Base-by-base conservation (phyloP, 2,888 invertebrate genomes). In the Thereva nobilitata region DNA sequence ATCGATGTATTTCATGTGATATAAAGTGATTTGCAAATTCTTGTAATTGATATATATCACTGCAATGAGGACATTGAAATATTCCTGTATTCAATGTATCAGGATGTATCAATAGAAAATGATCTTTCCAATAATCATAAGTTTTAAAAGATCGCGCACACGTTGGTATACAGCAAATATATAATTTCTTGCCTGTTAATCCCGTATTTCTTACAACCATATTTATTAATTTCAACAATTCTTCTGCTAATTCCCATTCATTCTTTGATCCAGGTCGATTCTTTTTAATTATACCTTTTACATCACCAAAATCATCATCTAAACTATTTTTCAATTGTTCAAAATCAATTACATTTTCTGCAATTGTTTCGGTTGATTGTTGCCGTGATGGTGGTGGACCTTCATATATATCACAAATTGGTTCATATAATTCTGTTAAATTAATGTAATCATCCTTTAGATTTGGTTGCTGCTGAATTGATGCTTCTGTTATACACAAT, bases 31-130 rank as follows among this genome's bases (percentile, higher is more conserved):
- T 10, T n/a, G 37, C 9, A 38, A 53, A 53, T 4, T 53, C 53
- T 1, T 10, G 10, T 12, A 53, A 4, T n/a, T 10, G 4, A 38
- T 4, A 10, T 3, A 8, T 6, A 6, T 53, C 10, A 38, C 12
- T 10, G 35, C 59, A 59, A n/a, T 38, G 23, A 9, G 61, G 61
- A 8, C 59, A 59, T 38, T 40, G 37, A 53, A n/a, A 38, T 38
- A 38, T 53, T 3, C 7, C 40, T 2, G 7, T 10, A 37, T 8
- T 4, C 10, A 40, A 23, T 8, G 4, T 50, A 4, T 50, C 50
- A 4, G 50, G 50, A 23, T 50, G 50, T 50, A 34, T 50, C 2
- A 50, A 50, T 34, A 23, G 34, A 7, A 50, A 47, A 10, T 59
- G 57, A 35, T 35, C 38, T 7, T 37, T 3, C 57, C 57, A 59